Evolutionary conservation across 2,113 vertebrate genomes (phyloP), one percentile per base, ranked within the genome.

Genomic region (Caloenas nicobarica): DNA sequence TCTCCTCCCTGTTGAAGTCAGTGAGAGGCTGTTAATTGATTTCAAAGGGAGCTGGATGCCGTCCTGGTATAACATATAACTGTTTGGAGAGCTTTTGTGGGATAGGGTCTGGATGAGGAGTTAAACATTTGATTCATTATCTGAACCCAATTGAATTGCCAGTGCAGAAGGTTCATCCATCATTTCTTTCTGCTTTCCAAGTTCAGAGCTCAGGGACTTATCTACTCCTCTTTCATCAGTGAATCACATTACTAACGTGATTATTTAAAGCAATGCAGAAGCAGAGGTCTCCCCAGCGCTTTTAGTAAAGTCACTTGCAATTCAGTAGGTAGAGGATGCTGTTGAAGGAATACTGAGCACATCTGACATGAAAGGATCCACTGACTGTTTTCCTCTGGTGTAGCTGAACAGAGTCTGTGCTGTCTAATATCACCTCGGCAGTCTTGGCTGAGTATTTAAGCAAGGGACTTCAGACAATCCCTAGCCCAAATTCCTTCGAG

Each of bases 391-490:
- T 87, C 60, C 78, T 94, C 69, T 86, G 57, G 17, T 69, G 86
- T 81, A 82, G 66, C 57, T 92, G 74, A 91, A 85, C 36, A 65
- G 57, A 57, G 13, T 50, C 70, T 87, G 74, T 82, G 81, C 92
- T 96, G 92, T 87, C 73, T 94, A 82, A 72, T 79, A 82, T 96
- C 95, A 94, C 36, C 40, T 79, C 22, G 3, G 73, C 83, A 94
- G 44, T 50, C 62, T 80, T 91, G 91, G 86, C 93, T 79, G n/a
- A 92, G 48, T 78, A 94, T 97, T 98, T 97, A 97, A 97, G 93
- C 92, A 89, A 79, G 82, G 86, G 96, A 95, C 89, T 97, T 98
- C 97, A 96, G 96, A 97, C 90, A 88, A 53, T 61, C 61, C 51
- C 53, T 53, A 72, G 48, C 17, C 31, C 1, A 4, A 79, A 90